Evolutionary conservation across 2,888 invertebrate species (phyloP), one percentile per base, ranked within the genome.

Genomic region (Nomada hirtipes): DNA sequence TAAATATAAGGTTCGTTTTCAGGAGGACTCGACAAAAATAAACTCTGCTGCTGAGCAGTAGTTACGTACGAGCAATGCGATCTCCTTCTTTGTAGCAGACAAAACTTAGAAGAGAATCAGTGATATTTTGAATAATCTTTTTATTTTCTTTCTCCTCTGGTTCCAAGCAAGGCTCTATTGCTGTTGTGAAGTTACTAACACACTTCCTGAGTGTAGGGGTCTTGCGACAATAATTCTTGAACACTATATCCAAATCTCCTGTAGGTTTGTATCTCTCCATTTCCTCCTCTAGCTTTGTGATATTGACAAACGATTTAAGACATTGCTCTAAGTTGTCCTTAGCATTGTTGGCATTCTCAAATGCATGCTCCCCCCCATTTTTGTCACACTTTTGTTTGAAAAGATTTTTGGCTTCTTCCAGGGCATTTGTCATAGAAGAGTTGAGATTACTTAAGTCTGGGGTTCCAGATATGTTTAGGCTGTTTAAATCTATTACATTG

Each of bases 81-180:
- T 97, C 97, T 11, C 97, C 97, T 88, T 97, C 97, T 89, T 97
- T 97, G 90, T 95, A 96, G 91, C 98, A 98, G 36, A 97, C 94
- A 91, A 98, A 98, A 85, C 96, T 95, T 0, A 96, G 94, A 0
- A 97, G 94, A 83, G 96, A 96, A 53, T 96, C 95, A 0, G 97
- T 95, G 53, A 97, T 95, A 86, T 97, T 96, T 90, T 96, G 94
- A 0, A 96, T 92, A 0, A 95, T 95, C 79, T 95, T 95, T 65
- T 96, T 95, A 73, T 95, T 96, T 2, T 95, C 94, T 67, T 94
- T 95, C 90, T 97, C 97, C 0, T 95, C 94, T 0, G 93, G 91
- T 0, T 95, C 95, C 76, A 97, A 94, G 89, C 97, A 98, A 0
- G 95, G 95, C 86, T 96, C 95, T 1, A 96, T 89, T 2, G 95